These are phyloP conservation scores for Drosophila prolongata DNA, from an alignment of 2,888 invertebrate species.

Conservation along the genomic window DNA sequence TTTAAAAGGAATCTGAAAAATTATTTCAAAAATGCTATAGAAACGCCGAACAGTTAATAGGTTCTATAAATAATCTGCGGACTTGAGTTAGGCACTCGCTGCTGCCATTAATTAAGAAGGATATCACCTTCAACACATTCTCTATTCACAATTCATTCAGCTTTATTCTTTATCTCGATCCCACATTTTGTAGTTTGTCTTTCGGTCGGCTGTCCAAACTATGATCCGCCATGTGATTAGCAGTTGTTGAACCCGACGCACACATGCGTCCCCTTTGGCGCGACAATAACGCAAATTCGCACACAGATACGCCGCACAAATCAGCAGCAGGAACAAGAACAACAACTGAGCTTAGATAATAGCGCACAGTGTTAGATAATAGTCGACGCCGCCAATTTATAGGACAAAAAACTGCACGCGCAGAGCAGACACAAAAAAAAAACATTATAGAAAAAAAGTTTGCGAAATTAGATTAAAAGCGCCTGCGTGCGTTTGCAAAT, in stretches of 20 bases:
- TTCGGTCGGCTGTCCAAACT: constrained; percentile 25
- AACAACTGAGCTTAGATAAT: constrained; percentile 51
- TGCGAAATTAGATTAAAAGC: constrained; percentile 54
- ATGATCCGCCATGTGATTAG: constrained; percentile 64
- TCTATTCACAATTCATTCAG: constrained; percentile 27
- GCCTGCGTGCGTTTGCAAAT: constrained; percentile 45
- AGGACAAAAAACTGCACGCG: constrained; percentile 35
- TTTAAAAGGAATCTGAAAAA: constrained; percentile 7
- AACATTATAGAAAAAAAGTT: constrained; percentile 11
- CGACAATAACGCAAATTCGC: constrained; percentile 54
- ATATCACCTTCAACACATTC: constrained; percentile 26
- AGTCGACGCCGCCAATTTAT: constrained; percentile 43
- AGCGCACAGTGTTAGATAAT: constrained; percentile 60
- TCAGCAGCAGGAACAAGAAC: constrained; percentile 21
- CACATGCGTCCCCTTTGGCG: constrained; percentile 46
- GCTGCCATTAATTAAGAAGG: constrained; percentile 29
- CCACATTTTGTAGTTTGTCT: constrained; percentile 16
- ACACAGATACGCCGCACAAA: constrained; percentile 17
- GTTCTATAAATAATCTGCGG: constrained; percentile 22
- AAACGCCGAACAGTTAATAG: constrained; percentile 26
- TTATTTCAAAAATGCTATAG: neutral
- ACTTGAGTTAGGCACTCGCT: constrained; percentile 20
- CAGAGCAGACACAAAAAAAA: constrained; percentile 2
- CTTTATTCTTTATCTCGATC: constrained; percentile 19
- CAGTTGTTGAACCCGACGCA: constrained; percentile 72